Conservation (phyloP, 92 coral and sea anemone species). For the Blastomussa wellsi region DNA sequence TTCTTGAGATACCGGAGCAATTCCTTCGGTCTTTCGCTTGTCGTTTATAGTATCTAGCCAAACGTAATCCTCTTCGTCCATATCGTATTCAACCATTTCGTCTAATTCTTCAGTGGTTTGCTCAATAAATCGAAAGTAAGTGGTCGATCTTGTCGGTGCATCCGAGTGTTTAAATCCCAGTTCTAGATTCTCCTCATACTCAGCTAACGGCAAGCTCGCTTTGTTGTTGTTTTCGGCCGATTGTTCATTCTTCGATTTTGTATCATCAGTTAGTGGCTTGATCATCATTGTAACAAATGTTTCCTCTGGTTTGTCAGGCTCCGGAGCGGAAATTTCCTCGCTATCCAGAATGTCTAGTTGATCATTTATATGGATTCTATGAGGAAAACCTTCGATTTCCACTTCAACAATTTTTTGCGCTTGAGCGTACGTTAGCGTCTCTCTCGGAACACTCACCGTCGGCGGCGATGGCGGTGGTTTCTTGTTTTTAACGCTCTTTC, state of each 20-base stretch:
- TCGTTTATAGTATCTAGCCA: slow-evolving; percentile 95
- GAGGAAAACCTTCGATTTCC: slow-evolving; percentile 90
- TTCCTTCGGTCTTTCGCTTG: slow-evolving; percentile 85
- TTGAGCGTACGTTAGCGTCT: slow-evolving; percentile 99
- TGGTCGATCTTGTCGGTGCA: slow-evolving; percentile 92
- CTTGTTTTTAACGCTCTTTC: slow-evolving; percentile 89
- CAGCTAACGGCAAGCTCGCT: slow-evolving; percentile 75
- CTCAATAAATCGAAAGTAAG: slow-evolving; percentile 97
- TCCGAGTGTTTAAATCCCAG: slow-evolving; percentile 72
- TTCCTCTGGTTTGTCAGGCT: slow-evolving; percentile 66
- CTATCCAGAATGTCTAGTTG: slow-evolving; percentile 76
- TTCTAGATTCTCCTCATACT: slow-evolving; percentile 56
- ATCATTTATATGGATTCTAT: slow-evolving; percentile 90
- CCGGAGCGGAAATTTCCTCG: slow-evolving; percentile 60
- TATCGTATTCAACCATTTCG: slow-evolving; percentile 96
- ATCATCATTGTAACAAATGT: slow-evolving; percentile 62
- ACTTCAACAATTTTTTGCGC: slow-evolving; percentile 98
- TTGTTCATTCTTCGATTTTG: slow-evolving; percentile 77
- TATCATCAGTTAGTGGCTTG: slow-evolving; percentile 79
- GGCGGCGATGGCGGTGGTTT: slow-evolving; percentile 96
- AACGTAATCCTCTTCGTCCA: slow-evolving; percentile 96
- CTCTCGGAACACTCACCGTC: slow-evolving; percentile 88
- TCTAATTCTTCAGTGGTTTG: slow-evolving; percentile 97
- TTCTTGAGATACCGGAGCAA: slow-evolving; percentile 99
- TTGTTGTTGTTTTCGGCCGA: slow-evolving; percentile 48